A percentile compares a stretch with the other conserved stretches of the same genome.
phyloP scores from a whole-genome alignment of 2,797 vertebrate genomes.

The Brachyalestes nurse region DNA sequence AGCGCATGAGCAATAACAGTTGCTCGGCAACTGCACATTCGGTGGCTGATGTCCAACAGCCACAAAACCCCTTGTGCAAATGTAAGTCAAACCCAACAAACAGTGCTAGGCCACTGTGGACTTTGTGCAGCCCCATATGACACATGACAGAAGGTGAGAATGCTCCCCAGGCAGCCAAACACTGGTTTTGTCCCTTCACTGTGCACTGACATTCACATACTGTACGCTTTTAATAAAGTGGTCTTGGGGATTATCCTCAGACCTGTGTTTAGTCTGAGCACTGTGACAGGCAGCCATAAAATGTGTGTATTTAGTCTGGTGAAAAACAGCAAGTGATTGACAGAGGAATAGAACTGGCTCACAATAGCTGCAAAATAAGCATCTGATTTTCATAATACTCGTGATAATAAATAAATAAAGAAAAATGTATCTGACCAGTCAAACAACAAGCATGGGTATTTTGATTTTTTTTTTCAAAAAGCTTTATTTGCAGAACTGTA shows the following conservation, averaged over 20 bases:
- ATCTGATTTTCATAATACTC: conserved; percentile 30
- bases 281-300: conserved; percentile 37
- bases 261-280: conserved; percentile 38
- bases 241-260: conserved; percentile 40
- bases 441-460: background rate
- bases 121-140: conserved; percentile 32
- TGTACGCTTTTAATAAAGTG: conserved; percentile 46
- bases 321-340: conserved; percentile 51
- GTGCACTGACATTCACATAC: conserved; percentile 48
- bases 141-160: conserved; percentile 31
- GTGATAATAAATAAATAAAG: conserved; percentile 42
- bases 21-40: conserved; percentile 53
- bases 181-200: conserved; percentile 34
- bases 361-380: conserved; percentile 31
- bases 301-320: conserved; percentile 44
- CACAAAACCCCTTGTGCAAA: conserved; percentile 42
- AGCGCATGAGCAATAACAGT: conserved; percentile 55
- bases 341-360: conserved; percentile 40
- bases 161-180: conserved; percentile 26
- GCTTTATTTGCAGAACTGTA: background rate
- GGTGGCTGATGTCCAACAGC: conserved; percentile 53
- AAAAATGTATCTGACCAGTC: conserved; percentile 17
- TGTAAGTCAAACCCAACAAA: conserved; percentile 33
- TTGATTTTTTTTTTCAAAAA: background rate
- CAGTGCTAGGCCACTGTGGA: conserved; percentile 32